Percentiles rank a stretch among this genome's conserved stretches.
phyloP scores from a whole-genome alignment of 2,888 invertebrate genomes.

The Mayetiola destructor region DNA sequence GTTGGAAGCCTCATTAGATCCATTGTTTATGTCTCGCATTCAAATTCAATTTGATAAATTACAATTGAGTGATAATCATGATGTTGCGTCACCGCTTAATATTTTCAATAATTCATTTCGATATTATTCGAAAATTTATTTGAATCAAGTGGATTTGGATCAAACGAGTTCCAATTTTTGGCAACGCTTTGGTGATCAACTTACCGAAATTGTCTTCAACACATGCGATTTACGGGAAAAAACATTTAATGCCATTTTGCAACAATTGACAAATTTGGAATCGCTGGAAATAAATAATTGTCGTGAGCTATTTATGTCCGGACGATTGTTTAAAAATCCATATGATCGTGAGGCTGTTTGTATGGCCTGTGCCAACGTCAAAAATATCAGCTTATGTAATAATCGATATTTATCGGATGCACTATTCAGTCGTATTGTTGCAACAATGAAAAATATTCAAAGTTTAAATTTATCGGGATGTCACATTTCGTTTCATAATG shows the following conservation, averaged over 20 bases:
- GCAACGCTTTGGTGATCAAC: constrained; percentile 42
- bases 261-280: constrained; percentile 42
- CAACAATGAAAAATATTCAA: constrained; percentile 44
- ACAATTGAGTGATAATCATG: constrained; percentile 29
- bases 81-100: constrained; percentile 26
- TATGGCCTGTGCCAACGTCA: constrained; percentile 39
- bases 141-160: constrained; percentile 30
- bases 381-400: constrained; percentile 44
- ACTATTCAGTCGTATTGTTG: constrained; percentile 49
- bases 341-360: constrained; percentile 38
- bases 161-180: constrained; percentile 36
- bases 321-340: constrained; percentile 46
- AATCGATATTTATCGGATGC: constrained; percentile 62
- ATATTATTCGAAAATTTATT: constrained; percentile 26
- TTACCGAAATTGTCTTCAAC: constrained; percentile 41
- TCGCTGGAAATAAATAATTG: constrained; percentile 47
- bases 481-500: constrained; percentile 55
- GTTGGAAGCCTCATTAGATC: constrained; percentile 51
- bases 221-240: constrained; percentile 50
- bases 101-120: constrained; percentile 26
- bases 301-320: constrained; percentile 59
- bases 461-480: constrained; percentile 50
- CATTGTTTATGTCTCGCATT: constrained; percentile 33
- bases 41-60: constrained; percentile 28
- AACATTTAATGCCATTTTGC: constrained; percentile 44